Percentiles rank a stretch among this genome's conserved stretches.
Conservation (phyloP, 2,888 invertebrate species). For the Tenthredo amoena region DNA sequence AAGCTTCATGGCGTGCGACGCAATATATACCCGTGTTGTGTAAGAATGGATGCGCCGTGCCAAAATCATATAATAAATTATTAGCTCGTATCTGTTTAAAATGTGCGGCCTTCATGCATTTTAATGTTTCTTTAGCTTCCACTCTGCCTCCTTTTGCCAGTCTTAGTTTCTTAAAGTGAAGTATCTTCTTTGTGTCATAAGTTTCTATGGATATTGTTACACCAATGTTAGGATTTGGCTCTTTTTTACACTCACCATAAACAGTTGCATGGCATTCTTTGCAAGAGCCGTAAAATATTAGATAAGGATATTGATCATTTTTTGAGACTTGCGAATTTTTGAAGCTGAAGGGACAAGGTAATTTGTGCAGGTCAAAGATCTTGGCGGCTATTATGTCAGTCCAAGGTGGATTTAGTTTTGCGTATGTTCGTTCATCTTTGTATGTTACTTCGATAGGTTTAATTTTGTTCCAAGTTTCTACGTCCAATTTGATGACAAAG, state of each 20-base stretch:
- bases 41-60: background rate
- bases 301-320: constrained; percentile 31
- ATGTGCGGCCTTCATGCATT: constrained; percentile 7
- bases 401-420: constrained; percentile 31
- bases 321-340: constrained; percentile 44
- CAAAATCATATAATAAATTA: constrained; percentile 31
- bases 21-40: background rate
- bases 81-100: constrained; percentile 4
- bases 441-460: constrained; percentile 28
- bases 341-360: constrained; percentile 44
- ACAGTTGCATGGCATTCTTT: constrained; percentile 32
- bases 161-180: constrained; percentile 22
- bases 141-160: background rate
- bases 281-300: constrained; percentile 45
- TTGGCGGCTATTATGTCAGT: background rate
- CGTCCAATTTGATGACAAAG: constrained; percentile 22
- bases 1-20: constrained; percentile 39
- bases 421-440: constrained; percentile 35
- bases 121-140: constrained; percentile 23
- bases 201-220: constrained; percentile 29
- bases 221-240: background rate
- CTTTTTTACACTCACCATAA: background rate
- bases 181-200: constrained; percentile 17
- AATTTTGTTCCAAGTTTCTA: constrained; percentile 32
- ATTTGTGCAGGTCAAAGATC: constrained; percentile 14